Conservation (phyloP, 1,140 invertebrate genomes). For the Centruroides vittatus region DNA sequence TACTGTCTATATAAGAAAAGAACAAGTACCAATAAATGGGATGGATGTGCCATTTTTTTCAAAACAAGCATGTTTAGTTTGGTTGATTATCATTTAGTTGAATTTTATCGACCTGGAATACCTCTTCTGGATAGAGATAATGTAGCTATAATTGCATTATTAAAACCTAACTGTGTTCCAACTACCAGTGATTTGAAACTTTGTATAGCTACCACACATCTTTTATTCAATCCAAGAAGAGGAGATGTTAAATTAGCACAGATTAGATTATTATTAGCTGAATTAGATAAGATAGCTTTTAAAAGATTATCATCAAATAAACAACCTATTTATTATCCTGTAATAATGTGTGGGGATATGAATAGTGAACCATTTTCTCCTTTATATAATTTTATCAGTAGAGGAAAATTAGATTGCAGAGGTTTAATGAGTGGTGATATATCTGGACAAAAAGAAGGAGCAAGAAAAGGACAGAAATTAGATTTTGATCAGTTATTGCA, state of each 20-base stretch:
- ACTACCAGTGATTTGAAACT: slow-evolving; percentile 33
- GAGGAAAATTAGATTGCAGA: slow-evolving; percentile 45
- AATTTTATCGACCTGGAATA: slow-evolving; percentile 34
- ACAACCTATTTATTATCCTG: slow-evolving; percentile 45
- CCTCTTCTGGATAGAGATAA: slow-evolving; percentile 66
- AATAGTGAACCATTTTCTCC: slow-evolving; percentile 58
- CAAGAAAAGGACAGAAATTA: slow-evolving; percentile 1
- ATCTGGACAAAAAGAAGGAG: slow-evolving; percentile 22
- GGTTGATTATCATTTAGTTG: slow-evolving; percentile 42
- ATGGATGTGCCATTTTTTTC: slow-evolving; percentile 76
- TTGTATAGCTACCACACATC: slow-evolving; percentile 78
- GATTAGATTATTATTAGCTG: slow-evolving; percentile 53
- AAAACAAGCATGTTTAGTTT: slow-evolving; percentile 45
- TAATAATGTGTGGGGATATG: slow-evolving; percentile 78
- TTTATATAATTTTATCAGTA: slow-evolving; percentile 53
- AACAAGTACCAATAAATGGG: slow-evolving; percentile 44
- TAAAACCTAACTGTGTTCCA: slow-evolving; percentile 28
- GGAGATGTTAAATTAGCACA: slow-evolving; percentile 81
- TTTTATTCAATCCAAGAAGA: slow-evolving; percentile 80
- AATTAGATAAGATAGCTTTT: slow-evolving; percentile 64
- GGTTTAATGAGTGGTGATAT: slow-evolving; percentile 24
- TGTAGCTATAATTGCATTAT: slow-evolving; percentile 63
- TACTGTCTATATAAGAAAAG: slow-evolving; percentile 53
- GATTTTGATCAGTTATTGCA: too few species aligned
- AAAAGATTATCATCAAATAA: slow-evolving; percentile 16